A percentile compares a stretch with the other conserved stretches of the same genome.
Conservation (phyloP, 2,797 vertebrate species). For the Hemibagrus guttatus region DNA sequence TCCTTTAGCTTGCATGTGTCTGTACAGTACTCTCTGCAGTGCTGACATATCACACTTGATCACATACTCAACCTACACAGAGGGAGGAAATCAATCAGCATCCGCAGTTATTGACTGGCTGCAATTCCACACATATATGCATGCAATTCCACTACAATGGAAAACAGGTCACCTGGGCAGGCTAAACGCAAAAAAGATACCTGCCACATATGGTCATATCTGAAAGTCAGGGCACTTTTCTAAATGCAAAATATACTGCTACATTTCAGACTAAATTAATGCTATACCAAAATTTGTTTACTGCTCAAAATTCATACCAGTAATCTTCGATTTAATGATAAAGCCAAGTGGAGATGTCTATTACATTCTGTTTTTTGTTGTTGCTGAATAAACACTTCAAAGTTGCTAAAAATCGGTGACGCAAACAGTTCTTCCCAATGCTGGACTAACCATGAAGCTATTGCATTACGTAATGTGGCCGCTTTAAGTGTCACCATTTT, state of each 20-base stretch:
- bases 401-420: not conserved
- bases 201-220: not conserved
- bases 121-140: not conserved
- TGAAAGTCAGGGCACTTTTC: not conserved
- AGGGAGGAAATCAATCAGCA: not conserved
- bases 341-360: too few species aligned
- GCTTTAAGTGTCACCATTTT: not conserved
- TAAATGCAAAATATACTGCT: not conserved
- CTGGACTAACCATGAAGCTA: not conserved
- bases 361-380: too few species aligned
- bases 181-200: not conserved
- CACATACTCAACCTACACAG: constrained; percentile 84
- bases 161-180: not conserved
- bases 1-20: constrained; percentile 89
- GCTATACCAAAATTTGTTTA: not conserved
- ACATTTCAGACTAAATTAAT: not conserved
- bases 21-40: constrained; percentile 82
- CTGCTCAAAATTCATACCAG: not conserved
- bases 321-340: not conserved
- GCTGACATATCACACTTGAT: constrained; percentile 90
- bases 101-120: not conserved
- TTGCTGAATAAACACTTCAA: not conserved
- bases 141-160: not conserved
- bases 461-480: not conserved
- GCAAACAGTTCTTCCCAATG: not conserved